A percentile compares a stretch with the other conserved stretches of the same genome.
Conservation (phyloP, 1,140 invertebrate species). For the Bombus huntii region DNA sequence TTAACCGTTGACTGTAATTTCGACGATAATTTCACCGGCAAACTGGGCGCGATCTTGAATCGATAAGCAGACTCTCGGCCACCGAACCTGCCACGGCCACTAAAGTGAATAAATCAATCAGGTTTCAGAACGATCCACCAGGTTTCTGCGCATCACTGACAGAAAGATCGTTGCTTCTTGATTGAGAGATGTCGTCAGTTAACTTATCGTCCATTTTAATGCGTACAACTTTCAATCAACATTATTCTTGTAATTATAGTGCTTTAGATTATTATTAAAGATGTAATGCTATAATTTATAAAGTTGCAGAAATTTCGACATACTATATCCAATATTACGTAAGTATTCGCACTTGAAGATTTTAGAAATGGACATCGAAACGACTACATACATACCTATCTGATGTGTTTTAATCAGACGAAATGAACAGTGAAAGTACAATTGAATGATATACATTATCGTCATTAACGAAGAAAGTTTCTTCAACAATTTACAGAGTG, state of each 20-base stretch:
- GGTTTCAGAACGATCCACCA: neutral
- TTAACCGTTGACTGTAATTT: slow-evolving; percentile 62
- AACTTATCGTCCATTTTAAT: neutral
- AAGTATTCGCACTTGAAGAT: too few relatives aligned
- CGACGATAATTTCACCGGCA: slow-evolving; percentile 46
- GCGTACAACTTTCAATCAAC: neutral
- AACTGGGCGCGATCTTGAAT: slow-evolving; percentile 20
- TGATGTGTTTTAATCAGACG: neutral
- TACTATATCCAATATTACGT: neutral
- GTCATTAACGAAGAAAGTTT: neutral
- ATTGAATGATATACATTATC: neutral
- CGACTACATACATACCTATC: neutral
- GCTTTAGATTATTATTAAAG: neutral
- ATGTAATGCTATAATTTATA: neutral
- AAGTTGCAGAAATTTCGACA: neutral
- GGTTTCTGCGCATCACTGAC: neutral
- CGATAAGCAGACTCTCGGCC: slow-evolving; percentile 31
- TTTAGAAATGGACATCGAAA: neutral
- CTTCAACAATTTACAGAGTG: neutral
- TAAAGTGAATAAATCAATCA: slow-evolving; percentile 40
- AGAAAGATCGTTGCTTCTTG: neutral
- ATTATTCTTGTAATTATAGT: neutral
- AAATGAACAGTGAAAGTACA: neutral
- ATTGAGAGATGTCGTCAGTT: too few relatives aligned
- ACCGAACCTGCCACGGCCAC: neutral